Base-by-base conservation (phyloP, 2,113 vertebrate species). In the Chaetodon trifascialis region DNA sequence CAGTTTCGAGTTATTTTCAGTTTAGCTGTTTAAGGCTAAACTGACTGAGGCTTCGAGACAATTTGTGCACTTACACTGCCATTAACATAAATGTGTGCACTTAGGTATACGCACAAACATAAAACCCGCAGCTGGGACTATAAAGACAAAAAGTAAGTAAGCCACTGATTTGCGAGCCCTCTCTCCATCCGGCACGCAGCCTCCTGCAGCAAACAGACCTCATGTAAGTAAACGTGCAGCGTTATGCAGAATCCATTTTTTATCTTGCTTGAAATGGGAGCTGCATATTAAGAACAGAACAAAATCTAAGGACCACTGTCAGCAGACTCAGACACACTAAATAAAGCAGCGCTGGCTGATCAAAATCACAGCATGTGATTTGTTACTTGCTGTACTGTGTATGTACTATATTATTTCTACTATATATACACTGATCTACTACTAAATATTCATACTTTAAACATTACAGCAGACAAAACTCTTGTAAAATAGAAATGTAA, bases 41-140 rank as follows among this genome's bases (percentile, higher is more conserved):
- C 58, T 9, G 9, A 55, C 25, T 67, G 62, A 16, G 23, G 17
- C 14, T 46, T 16, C 1, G 16, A 52, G 62, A 75, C 23, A 38
- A 46, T 73, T 38, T 49, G 46, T 55, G 62, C 36, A 38, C 54
- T 51, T 59, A 17, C 1, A 36, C 42, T 23, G 19, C 51, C 7
- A 58, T 17, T 51, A 49, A 76, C 47, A 36, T 52, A 44, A 49
- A 30, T 79, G 47, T 46, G 23, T 65, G 58, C 19, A 63, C 25
- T 56, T 76, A 5, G 0, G 17, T 65, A 30, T 70, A 69, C 12
- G 17, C n/a, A 9, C 36, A 17, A 17, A 9, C 19, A 38, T 36
- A 58, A 72, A 40, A 21, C 9, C 40, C 66, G 8, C 17, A 70
- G 66, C 36, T 56, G 10, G 54, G 38, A 46, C 49, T 7, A 52